Conservation (phyloP, 1,140 invertebrate species). For the Aphelinus atriplicis region DNA sequence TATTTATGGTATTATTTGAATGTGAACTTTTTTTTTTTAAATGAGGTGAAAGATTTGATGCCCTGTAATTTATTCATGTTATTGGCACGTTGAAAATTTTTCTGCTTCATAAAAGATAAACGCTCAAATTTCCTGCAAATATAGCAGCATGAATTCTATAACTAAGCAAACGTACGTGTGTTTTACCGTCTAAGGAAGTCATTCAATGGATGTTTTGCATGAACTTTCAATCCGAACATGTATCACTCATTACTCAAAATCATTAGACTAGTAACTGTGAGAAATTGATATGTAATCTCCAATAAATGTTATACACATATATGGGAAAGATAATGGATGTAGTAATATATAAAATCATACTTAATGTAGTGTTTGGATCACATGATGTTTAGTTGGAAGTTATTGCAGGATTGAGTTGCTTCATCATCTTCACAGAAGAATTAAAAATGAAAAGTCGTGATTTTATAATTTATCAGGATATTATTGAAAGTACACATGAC, state of each 20-base stretch:
- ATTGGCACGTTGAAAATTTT: conserved; percentile 34
- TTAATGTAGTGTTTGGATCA: too few species aligned
- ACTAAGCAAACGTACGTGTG: conserved; percentile 35
- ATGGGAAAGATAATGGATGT: too few species aligned
- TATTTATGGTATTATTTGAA: not conserved
- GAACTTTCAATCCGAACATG: conserved; percentile 32
- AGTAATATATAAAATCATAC: too few species aligned
- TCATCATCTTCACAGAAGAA: too few species aligned
- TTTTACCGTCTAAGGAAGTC: conserved; percentile 30
- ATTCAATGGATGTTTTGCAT: conserved; percentile 31
- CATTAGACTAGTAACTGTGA: not conserved
- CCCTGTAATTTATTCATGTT: conserved; percentile 17
- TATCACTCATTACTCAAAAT: conserved; percentile 34
- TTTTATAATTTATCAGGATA: too few species aligned
- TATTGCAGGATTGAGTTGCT: too few species aligned
- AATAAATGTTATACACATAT: too few species aligned
- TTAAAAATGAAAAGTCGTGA: too few species aligned
- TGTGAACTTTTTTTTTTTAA: conserved; percentile 13
- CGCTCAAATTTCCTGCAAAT: conserved; percentile 6
- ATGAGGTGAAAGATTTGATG: conserved; percentile 38
- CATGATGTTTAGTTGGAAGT: too few species aligned
- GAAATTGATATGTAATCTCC: too few species aligned
- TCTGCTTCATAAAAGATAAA: conserved; percentile 28
- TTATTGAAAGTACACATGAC: not conserved
- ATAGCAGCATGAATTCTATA: conserved; percentile 37